Conservation (phyloP, 2,797 vertebrate species). For the Thalassophryne amazonica region DNA sequence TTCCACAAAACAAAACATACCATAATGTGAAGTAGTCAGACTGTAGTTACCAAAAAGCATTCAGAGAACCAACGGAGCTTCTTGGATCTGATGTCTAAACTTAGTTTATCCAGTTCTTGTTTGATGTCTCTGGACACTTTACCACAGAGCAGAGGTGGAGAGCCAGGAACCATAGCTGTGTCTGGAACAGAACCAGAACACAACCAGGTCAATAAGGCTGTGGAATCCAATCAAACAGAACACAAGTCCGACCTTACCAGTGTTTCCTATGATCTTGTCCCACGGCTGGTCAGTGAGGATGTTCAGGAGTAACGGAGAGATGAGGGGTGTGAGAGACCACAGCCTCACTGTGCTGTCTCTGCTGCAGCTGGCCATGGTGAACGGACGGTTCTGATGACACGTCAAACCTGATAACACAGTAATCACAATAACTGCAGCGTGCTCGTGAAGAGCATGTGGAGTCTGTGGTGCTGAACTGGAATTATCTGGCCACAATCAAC, state of each 20-base stretch:
- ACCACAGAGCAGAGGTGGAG: constrained; percentile 89
- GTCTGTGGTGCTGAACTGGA: too few relatives aligned
- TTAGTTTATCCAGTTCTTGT: constrained; percentile 91
- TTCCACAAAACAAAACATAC: too few relatives aligned
- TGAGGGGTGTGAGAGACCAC: constrained; percentile 91
- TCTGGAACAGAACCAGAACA: constrained; percentile 76
- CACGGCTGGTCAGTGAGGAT: constrained; percentile 87
- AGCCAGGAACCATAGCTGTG: constrained; percentile 82
- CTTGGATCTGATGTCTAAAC: constrained; percentile 75
- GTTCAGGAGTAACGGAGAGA: constrained; percentile 86
- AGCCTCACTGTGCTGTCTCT: constrained; percentile 96
- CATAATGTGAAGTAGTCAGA: background rate
- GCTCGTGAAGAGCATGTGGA: too few relatives aligned
- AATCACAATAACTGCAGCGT: too few relatives aligned
- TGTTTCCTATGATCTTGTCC: constrained; percentile 92
- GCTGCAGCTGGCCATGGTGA: constrained; percentile 97
- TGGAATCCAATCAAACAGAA: background rate
- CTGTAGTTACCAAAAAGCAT: constrained; percentile 88
- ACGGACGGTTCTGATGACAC: constrained; percentile 89
- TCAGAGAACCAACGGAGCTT: constrained; percentile 95
- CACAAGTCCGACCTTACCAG: constrained; percentile 68
- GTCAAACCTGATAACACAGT: constrained; percentile 83
- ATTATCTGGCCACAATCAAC: too few relatives aligned
- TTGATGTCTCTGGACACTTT: constrained; percentile 93
- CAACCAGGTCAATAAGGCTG: background rate